These are phyloP conservation scores for Stomatorhinus ivindoensis DNA, from an alignment of 2,113 vertebrate genomes.

Conservation along the genomic window DNA sequence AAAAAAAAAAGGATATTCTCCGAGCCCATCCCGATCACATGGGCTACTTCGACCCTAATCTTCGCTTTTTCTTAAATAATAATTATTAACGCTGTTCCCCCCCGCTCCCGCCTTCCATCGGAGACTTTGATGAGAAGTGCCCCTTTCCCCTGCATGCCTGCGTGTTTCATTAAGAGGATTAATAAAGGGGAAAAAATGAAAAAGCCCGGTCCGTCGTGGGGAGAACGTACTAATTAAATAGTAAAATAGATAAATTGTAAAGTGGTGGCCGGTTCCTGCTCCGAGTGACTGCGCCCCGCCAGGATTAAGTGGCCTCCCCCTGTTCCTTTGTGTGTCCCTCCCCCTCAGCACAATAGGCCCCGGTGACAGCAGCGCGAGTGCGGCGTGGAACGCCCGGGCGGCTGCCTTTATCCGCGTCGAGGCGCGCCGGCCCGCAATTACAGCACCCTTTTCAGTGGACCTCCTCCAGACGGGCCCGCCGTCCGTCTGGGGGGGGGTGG, in stretches of 20 bases:
- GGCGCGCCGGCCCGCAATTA: slow-evolving; percentile 20
- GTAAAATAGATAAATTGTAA: slow-evolving; percentile 40
- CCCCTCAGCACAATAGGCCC: slow-evolving; percentile 35
- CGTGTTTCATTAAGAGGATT: slow-evolving; percentile 45
- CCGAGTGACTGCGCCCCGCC: slow-evolving; percentile 42
- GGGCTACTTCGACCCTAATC: slow-evolving; percentile 17
- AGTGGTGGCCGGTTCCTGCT: slow-evolving; percentile 29
- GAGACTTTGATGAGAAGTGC: slow-evolving; percentile 16
- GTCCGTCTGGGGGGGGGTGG: not conserved
- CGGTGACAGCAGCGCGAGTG: slow-evolving; percentile 30
- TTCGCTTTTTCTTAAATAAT: not conserved
- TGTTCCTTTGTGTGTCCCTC: slow-evolving; percentile 56
- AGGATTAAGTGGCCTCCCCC: slow-evolving; percentile 58
- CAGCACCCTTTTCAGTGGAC: slow-evolving; percentile 23
- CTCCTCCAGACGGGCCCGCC: slow-evolving; percentile 21
- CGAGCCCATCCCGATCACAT: slow-evolving; percentile 24
- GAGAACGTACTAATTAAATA: slow-evolving; percentile 49
- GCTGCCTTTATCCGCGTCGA: slow-evolving; percentile 16
- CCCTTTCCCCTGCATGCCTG: slow-evolving; percentile 14
- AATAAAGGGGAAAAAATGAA: slow-evolving; percentile 41
- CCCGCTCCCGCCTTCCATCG: not conserved
- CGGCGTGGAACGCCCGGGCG: slow-evolving; percentile 12
- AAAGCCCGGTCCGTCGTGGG: slow-evolving; percentile 27
- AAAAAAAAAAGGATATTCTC: slow-evolving; percentile 33
- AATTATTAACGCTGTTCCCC: not conserved